Evolutionary conservation across 1,140 invertebrate genomes (phyloP).

Genomic region (Orussus abietinus): DNA sequence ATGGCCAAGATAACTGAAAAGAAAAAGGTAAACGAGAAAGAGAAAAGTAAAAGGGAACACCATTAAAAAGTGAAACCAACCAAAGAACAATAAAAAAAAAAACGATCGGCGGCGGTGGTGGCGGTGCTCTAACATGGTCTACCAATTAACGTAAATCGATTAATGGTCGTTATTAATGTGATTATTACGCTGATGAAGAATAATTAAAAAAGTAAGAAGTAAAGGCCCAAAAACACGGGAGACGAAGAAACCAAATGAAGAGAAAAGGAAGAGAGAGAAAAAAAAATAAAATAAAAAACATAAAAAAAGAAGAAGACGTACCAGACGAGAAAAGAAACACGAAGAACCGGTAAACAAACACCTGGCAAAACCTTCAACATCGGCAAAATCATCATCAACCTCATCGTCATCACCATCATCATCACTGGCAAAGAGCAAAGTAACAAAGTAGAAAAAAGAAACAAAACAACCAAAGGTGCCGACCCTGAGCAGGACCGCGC

Average conservation of each 20-base stretch:
- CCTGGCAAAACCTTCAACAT: conserved; percentile 51
- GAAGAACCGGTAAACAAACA: conserved; percentile 49
- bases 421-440: conserved; percentile 22
- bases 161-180: conserved; percentile 24
- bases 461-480: conserved; percentile 47
- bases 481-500: no score
- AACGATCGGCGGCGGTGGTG: no score
- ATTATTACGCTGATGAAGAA: conserved; percentile 19
- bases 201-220: neutral
- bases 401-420: conserved; percentile 22
- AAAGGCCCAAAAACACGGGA: neutral
- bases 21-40: conserved; percentile 16
- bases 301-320: conserved; percentile 27
- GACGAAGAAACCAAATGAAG: conserved; percentile 37
- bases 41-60: conserved; percentile 13
- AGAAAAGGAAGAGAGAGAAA: conserved; percentile 42
- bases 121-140: no score
- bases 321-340: conserved; percentile 35
- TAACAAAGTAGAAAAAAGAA: conserved; percentile 36
- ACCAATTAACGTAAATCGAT: no score
- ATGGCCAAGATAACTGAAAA: neutral
- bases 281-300: conserved; percentile 30
- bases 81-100: conserved; percentile 10
- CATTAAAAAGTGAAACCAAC: conserved; percentile 13
- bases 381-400: conserved; percentile 45